phyloP scores from a whole-genome alignment of 2,113 vertebrate genomes.

The Coreoperca whiteheadi region DNA sequence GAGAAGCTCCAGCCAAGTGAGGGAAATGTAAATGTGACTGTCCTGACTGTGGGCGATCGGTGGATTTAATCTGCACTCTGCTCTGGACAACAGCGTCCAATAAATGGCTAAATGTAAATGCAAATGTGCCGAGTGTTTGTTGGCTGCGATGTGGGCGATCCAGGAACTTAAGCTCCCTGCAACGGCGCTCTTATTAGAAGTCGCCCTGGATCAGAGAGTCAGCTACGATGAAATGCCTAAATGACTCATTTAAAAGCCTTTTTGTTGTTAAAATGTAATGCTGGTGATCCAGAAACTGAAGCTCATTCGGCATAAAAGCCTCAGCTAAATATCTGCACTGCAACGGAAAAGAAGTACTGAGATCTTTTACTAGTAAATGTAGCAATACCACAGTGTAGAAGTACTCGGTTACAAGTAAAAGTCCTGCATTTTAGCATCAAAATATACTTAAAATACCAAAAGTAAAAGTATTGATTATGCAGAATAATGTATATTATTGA shows the following conservation, averaged over 20 bases:
- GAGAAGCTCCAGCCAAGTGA: constrained; percentile 12
- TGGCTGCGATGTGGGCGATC: not conserved
- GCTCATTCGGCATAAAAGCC: not conserved
- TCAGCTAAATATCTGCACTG: not conserved
- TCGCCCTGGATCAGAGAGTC: not conserved
- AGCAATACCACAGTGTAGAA: too few species aligned
- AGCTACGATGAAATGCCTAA: not conserved
- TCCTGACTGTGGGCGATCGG: constrained; percentile 12
- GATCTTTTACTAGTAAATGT: too few species aligned
- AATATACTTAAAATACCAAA: too few species aligned
- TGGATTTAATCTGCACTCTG: constrained; percentile 13
- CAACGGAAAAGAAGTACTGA: too few species aligned
- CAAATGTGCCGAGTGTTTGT: not conserved
- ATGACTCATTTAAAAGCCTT: not conserved
- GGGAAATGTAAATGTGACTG: constrained; percentile 24
- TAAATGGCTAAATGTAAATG: constrained; percentile 11
- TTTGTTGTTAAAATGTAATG: not conserved
- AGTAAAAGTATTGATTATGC: too few species aligned
- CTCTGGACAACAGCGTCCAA: not conserved
- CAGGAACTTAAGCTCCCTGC: not conserved
- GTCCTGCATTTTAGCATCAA: too few species aligned
- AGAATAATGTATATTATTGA: too few species aligned
- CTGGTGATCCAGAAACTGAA: not conserved
- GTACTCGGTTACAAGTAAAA: too few species aligned
- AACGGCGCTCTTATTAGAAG: not conserved